Evolutionary conservation across 2,888 invertebrate genomes (phyloP), one percentile per base, ranked within the genome.

Genomic region (Arctia plantaginis): DNA sequence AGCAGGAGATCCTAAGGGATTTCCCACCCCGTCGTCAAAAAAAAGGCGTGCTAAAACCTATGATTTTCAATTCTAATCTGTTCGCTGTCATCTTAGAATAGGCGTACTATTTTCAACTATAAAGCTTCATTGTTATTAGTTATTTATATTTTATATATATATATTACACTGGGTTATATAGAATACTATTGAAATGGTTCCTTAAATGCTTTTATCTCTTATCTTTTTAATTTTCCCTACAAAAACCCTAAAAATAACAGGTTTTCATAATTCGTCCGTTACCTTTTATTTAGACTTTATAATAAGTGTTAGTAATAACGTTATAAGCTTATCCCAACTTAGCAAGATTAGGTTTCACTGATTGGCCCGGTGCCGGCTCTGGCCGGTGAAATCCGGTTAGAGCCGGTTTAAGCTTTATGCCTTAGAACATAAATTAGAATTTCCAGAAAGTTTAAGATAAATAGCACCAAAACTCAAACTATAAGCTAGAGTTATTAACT

Each of bases 361-460:
- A 91, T 90, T 90, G 89, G 88, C 79, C 76, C 81, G 78, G 77
- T 79, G 85, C 79, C 82, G 86, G 87, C 78, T 82, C 76, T 76
- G 81, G 80, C 82, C 84, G 76, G 80, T 81, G 74, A 86, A 89
- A 90, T 89, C 89, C 87, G 82, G 81, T 80, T 77, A 76, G 81
- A 78, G 83, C 81, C 80, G 85, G 86, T 85, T 90, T 86, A 89
- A 89, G 81, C 88, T 79, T 87, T 88, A 86, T 89, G 88, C 88
- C 88, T 88, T 89, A 89, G 83, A 81, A 87, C 84, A 88, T 90
- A 88, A 88, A 90, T 89, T 88, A 79, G 66, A 80, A 44, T 83
- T 83, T 80, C 80, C 59, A 62, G 41, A 23, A 35, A 59, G 27
- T 55, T 55, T 55, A 55, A n/a, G 23, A 55, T 55, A n/a, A 55